Conservation (phyloP, 2,888 invertebrate genomes). For the Bursaphelenchus okinawaensis region DNA sequence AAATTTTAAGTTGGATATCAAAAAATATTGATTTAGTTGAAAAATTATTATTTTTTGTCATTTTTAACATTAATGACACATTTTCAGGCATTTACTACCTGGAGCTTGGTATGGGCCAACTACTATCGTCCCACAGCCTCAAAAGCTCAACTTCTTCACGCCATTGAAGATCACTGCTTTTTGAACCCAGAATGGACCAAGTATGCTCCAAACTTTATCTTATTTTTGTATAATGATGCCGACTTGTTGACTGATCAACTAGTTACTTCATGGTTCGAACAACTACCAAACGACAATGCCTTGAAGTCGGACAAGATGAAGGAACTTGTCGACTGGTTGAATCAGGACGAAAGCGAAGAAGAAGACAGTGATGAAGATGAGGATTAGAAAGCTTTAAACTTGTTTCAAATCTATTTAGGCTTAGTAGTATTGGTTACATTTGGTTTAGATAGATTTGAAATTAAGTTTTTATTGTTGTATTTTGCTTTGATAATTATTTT, state of each 20-base stretch:
- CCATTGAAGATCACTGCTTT: constrained; percentile 35
- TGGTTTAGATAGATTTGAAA: too few species aligned
- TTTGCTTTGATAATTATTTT: not conserved
- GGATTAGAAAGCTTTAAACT: constrained; percentile 11
- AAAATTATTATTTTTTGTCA: too few species aligned
- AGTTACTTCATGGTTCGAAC: constrained; percentile 36
- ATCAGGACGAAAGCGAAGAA: constrained; percentile 29
- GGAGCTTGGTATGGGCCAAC: constrained; percentile 39
- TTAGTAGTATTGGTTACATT: too few species aligned
- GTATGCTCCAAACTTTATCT: constrained; percentile 33
- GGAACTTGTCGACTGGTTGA: constrained; percentile 38
- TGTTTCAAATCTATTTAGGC: too few species aligned
- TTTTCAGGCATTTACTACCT: constrained; percentile 34
- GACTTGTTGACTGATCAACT: constrained; percentile 20
- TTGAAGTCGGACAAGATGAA: constrained; percentile 18
- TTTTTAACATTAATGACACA: not conserved
- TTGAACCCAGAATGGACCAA: constrained; percentile 7
- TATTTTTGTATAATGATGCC: constrained; percentile 33
- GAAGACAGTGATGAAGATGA: constrained; percentile 27
- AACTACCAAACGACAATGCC: constrained; percentile 19
- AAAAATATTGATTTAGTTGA: too few species aligned
- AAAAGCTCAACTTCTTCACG: constrained; percentile 39
- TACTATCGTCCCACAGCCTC: constrained; percentile 34
- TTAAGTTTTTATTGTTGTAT: not conserved
- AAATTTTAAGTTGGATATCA: too few species aligned